Conservation (phyloP, 2,113 vertebrate species). For the Promerops cafer region DNA sequence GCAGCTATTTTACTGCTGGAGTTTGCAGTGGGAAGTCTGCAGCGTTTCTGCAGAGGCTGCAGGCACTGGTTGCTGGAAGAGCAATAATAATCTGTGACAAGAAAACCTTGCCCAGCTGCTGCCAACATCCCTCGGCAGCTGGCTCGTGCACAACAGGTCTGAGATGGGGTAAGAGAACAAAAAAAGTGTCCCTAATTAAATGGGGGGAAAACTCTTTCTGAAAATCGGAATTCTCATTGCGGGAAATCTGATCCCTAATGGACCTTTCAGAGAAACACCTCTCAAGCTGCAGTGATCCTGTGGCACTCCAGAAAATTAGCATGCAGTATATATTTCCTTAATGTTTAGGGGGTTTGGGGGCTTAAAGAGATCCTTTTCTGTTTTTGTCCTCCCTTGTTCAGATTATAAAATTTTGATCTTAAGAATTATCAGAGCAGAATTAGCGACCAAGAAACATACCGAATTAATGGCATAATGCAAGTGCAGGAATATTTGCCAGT, state of each 20-base stretch:
- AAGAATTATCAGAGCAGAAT: neutral
- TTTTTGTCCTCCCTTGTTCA: too few relatives aligned
- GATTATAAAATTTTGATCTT: neutral
- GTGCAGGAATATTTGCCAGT: too few relatives aligned
- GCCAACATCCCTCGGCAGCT: neutral
- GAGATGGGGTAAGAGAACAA: neutral
- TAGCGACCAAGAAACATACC: neutral
- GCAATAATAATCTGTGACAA: neutral
- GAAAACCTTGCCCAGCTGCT: neutral
- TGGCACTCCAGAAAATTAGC: neutral
- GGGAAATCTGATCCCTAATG: neutral
- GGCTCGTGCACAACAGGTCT: neutral
- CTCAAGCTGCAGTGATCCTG: neutral
- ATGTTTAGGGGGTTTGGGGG: rapidly evolving
- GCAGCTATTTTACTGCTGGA: neutral
- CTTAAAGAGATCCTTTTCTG: too few relatives aligned
- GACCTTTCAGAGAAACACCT: neutral
- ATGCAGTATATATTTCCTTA: neutral
- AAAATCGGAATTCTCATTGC: neutral
- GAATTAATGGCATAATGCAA: neutral
- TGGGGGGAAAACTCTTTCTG: neutral
- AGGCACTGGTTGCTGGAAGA: neutral
- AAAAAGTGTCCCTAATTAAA: neutral
- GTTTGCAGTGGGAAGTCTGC: neutral
- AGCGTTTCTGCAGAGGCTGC: neutral